phyloP scores from a whole-genome alignment of 2,113 vertebrate species.

The Mastomys natalensis region DNA sequence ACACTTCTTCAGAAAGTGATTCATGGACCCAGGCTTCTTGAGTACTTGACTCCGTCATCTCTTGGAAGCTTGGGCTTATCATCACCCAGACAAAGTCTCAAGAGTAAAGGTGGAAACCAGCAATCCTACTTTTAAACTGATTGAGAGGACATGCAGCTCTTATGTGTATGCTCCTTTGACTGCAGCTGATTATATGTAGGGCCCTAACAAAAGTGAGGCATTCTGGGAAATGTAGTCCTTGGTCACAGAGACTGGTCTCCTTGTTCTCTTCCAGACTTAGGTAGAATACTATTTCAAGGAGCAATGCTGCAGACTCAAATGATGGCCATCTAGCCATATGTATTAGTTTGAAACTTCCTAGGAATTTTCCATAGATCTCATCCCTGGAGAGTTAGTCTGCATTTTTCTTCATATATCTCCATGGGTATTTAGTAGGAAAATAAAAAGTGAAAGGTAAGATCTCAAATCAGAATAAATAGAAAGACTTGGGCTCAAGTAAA shows the following conservation, averaged over 20 bases:
- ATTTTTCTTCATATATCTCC: background rate
- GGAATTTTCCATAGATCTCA: background rate
- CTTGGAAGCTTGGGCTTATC: background rate
- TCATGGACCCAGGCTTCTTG: background rate
- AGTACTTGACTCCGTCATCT: background rate
- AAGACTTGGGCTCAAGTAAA: background rate
- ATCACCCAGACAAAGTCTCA: background rate
- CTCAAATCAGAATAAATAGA: background rate
- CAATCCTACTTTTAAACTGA: background rate
- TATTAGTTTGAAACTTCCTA: background rate
- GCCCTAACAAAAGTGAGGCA: background rate
- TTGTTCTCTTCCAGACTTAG: background rate
- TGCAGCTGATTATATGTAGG: background rate
- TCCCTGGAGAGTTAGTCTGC: background rate
- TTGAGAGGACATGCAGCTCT: background rate
- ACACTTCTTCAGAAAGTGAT: background rate
- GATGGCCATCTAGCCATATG: background rate
- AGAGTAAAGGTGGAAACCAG: background rate
- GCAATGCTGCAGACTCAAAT: background rate
- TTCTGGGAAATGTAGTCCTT: slow-evolving; percentile 23
- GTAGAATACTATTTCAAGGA: background rate
- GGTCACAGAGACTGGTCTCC: background rate
- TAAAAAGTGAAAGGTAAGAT: background rate
- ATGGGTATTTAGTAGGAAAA: background rate
- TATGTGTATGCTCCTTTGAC: background rate